Base-by-base conservation (phyloP, 2,797 vertebrate genomes). In the Poecile montanus region DNA sequence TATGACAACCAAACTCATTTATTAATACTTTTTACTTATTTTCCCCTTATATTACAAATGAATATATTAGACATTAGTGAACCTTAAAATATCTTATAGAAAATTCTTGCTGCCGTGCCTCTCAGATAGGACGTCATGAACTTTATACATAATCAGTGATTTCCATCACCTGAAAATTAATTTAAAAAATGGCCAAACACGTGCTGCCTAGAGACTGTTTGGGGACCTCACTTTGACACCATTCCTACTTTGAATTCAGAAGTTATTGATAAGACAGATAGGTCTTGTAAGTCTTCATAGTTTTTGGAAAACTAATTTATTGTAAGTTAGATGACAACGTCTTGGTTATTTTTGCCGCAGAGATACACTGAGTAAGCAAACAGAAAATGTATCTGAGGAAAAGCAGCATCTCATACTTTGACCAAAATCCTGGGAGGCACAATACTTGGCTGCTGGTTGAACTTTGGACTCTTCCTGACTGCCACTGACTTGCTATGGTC, bases 1-100 rank as follows among this genome's bases (percentile, higher is more conserved):
- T 92, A 97, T 97, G 96, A 93, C 95, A 97, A 98, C 95, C 42
- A 44, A 95, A 96, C 76, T 96, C 80, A 94, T 56, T 97, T 95
- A 91, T 95, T 97, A 97, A 94, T 95, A 95, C 91, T 83, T 96
- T 90, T 94, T 90, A 97, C 79, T 88, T 95, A 78, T 95, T 96
- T 94, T 93, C 54, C 40, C 45, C 81, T 45, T 89, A 50, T 95
- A 62, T 96, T 90, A 38, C 62, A 93, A 96, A 85, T 81, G 54
- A 81, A 88, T 95, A 8, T 72, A 77, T 84, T 65, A 95, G 89
- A 95, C 62, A 85, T 88, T 62, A 94, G 45, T 73, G 81, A 96
- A 89, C 29, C 25, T 91, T 94, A 94, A 95, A 97, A 92, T 89
- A 88, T 25, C 50, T 85, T 92, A 36, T 34, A 87, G 66, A 58